Base-by-base conservation (phyloP, 2,888 invertebrate species). In the Dryomyza anilis region DNA sequence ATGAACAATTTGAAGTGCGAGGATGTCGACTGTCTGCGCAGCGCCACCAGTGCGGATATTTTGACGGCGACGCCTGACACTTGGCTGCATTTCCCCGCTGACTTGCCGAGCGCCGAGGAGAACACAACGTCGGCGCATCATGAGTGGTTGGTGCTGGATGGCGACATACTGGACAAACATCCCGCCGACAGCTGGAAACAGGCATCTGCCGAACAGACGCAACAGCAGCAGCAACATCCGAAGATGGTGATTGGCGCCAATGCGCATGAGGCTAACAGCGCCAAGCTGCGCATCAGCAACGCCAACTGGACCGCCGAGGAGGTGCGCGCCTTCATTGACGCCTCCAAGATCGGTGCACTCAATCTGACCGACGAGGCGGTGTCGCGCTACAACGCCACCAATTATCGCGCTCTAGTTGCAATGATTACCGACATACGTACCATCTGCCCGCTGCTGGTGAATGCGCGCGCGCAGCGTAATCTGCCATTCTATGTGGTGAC, bases 391-490 rank as follows among this genome's bases (percentile, higher is more conserved):
- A 89, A 91, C 69, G 85, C 87, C 62, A 90, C 88, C 1, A 89
- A 88, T 1, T 89, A 91, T 85, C 76, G 79, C 59, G 91, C 91
- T 29, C 82, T 93, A 50, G 88, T 88, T 16, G 85, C 89, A 57
- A 86, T 94, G 86, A 89, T 93, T 27, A 90, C 93, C 0, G 91
- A 93, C 71, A 88, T 94, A 25, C 88, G 93, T 61, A 92, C 90
- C 2, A 85, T 92, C 53, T 95, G 94, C 75, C 94, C 95, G 1
- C 81, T 94, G 62, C 84, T 91, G 50, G 87, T 87, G 12, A 86
- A 92, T 58, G 89, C 90, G 12, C 86, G 87, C 6, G 81, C 87
- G 71, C 88, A 89, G 71, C 85, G 86, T 6, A 84, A 85, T 16
- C 88, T 89, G 55, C 89, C 92, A 5, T 87, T 93, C 83, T 93